Percentiles rank a stretch among this genome's conserved stretches.
These are phyloP conservation scores for Microctonus brassicae DNA, from an alignment of 2,888 invertebrate genomes.

Conservation along the genomic window DNA sequence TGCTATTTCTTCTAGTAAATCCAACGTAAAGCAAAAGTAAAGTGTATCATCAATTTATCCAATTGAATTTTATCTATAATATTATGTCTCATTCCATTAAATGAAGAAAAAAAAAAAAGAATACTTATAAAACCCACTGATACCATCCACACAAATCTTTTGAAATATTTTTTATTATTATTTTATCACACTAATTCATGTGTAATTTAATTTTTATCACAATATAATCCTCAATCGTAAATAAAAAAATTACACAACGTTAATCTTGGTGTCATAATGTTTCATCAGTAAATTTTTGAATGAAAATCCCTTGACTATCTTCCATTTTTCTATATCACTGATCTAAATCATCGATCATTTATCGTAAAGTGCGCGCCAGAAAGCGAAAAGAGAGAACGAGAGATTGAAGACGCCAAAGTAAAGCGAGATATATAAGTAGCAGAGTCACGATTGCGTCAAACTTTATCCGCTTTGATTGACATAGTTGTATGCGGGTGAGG, in stretches of 20 bases:
- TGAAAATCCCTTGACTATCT: not conserved
- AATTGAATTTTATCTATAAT: not conserved
- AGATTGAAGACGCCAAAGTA: not conserved
- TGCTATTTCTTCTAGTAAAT: not conserved
- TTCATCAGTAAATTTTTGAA: not conserved
- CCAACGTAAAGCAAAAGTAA: not conserved
- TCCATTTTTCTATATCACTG: not conserved
- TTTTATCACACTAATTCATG: not conserved
- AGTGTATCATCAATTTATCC: not conserved
- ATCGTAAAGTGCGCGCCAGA: not conserved
- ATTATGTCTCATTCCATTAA: not conserved
- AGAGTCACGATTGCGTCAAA: slow-evolving; percentile 8
- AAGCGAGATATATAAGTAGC: not conserved
- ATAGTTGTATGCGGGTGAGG: not conserved
- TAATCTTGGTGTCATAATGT: not conserved
- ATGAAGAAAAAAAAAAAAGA: not conserved
- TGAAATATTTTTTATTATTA: not conserved
- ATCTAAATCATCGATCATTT: slow-evolving; percentile 14
- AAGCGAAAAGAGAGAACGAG: too few relatives aligned
- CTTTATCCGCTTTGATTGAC: not conserved
- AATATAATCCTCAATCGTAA: not conserved
- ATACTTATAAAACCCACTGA: not conserved
- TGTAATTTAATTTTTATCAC: not conserved
- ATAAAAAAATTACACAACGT: too few relatives aligned
- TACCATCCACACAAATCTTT: not conserved